Evolutionary conservation across 1,140 invertebrate genomes (phyloP).

Genomic region (Trialeurodes vaporariorum): DNA sequence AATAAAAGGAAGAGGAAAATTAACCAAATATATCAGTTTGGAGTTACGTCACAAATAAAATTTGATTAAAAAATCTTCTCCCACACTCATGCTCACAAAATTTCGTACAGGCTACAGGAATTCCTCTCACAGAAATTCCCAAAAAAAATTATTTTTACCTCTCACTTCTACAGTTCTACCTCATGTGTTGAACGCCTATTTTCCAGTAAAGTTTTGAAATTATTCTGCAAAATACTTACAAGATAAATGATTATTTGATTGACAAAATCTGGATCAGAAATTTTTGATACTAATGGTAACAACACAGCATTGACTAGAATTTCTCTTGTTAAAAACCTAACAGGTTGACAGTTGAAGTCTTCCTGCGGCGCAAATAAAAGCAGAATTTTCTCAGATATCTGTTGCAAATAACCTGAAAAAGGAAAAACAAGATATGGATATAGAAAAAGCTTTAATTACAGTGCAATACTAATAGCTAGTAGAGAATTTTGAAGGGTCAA

Average conservation of each 20-base stretch:
- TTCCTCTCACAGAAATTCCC: too few species aligned
- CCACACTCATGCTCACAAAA: too few species aligned
- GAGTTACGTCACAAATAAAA: too few species aligned
- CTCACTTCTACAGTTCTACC: too few species aligned
- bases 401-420: conserved; percentile 64
- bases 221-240: conserved; percentile 61
- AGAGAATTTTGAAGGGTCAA: too few species aligned
- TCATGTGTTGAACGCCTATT: too few species aligned
- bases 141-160: too few species aligned
- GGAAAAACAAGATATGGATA: conserved; percentile 18
- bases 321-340: conserved; percentile 65
- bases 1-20: too few species aligned
- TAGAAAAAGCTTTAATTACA: conserved; percentile 11
- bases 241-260: conserved; percentile 85
- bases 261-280: conserved; percentile 89
- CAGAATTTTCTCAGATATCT: conserved; percentile 71
- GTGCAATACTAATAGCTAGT: neutral
- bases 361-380: conserved; percentile 72
- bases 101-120: too few species aligned
- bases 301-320: conserved; percentile 69
- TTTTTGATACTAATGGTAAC: conserved; percentile 60
- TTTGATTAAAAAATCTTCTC: too few species aligned
- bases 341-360: conserved; percentile 72
- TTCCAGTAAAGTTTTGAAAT: too few species aligned
- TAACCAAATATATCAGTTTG: too few species aligned